phyloP scores from a whole-genome alignment of 2,113 vertebrate genomes.

The Nematolebias whitei region DNA sequence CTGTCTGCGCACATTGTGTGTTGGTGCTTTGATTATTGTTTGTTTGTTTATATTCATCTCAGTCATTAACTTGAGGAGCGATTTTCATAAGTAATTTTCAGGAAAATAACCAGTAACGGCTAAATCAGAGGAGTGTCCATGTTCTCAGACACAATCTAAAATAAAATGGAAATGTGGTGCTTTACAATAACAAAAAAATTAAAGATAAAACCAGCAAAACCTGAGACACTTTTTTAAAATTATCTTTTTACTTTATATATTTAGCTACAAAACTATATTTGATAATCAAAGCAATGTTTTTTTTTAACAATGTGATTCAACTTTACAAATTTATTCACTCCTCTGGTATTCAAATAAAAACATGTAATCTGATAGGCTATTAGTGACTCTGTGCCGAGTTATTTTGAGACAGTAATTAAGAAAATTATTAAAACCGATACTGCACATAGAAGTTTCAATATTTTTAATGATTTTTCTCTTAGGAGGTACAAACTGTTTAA shows the following conservation, averaged over 20 bases:
- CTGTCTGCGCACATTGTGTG: fast-evolving
- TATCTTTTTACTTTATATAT: too few relatives aligned
- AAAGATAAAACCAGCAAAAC: too few relatives aligned
- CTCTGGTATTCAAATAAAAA: not conserved
- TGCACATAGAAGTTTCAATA: too few relatives aligned
- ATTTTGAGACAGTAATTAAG: not conserved
- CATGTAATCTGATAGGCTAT: not conserved
- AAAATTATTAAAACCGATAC: not conserved
- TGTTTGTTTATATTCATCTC: not conserved
- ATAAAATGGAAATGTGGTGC: too few relatives aligned
- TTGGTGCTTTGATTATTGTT: not conserved
- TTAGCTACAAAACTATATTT: too few relatives aligned
- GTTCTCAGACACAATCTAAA: not conserved
- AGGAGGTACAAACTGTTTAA: too few relatives aligned
- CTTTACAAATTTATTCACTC: not conserved
- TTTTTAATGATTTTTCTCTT: too few relatives aligned
- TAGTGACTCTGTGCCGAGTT: not conserved
- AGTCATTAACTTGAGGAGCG: too few relatives aligned
- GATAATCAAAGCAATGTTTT: not conserved
- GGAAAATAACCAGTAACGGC: too few relatives aligned
- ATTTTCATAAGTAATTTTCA: too few relatives aligned
- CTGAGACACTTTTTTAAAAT: too few relatives aligned
- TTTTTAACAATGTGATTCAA: not conserved
- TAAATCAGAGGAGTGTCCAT: too few relatives aligned
- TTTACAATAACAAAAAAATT: not conserved